Evolutionary conservation across 2,113 vertebrate species (phyloP).

Genomic region (Xyliphius kryptos): DNA sequence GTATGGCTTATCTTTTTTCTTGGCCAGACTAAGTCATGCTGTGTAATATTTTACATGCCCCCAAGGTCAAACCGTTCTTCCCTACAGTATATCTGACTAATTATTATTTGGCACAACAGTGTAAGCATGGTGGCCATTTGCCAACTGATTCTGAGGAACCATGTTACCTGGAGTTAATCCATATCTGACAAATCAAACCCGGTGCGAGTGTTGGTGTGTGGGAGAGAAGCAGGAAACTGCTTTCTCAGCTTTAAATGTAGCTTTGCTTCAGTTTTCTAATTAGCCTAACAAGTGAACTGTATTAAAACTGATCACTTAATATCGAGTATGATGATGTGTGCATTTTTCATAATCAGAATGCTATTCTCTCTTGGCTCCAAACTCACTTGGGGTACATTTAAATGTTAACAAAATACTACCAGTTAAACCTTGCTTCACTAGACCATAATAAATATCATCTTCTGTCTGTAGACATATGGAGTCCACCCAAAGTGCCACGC

Average conservation of each 20-base stretch:
- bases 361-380: background rate
- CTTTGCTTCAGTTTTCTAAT: conserved; percentile 13
- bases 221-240: conserved; percentile 11
- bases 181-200: conserved; percentile 36
- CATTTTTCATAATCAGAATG: background rate
- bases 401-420: too few species aligned
- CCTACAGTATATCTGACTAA: conserved; percentile 21
- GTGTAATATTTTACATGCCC: background rate
- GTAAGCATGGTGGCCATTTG: conserved; percentile 20
- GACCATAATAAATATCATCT: background rate
- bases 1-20: background rate
- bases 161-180: conserved; percentile 20
- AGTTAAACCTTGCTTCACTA: background rate
- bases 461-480: too few species aligned
- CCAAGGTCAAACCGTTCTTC: conserved; percentile 19
- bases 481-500: too few species aligned
- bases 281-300: conserved; percentile 17
- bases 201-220: conserved; percentile 27
- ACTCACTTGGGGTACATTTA: background rate
- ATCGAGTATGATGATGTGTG: background rate
- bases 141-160: conserved; percentile 27
- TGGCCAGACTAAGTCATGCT: background rate
- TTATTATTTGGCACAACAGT: conserved; percentile 29
- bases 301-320: conserved; percentile 20
- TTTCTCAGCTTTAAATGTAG: conserved; percentile 10